Base-by-base conservation (phyloP, 1,140 invertebrate species). In the Caenorhabditis briggsae region DNA sequence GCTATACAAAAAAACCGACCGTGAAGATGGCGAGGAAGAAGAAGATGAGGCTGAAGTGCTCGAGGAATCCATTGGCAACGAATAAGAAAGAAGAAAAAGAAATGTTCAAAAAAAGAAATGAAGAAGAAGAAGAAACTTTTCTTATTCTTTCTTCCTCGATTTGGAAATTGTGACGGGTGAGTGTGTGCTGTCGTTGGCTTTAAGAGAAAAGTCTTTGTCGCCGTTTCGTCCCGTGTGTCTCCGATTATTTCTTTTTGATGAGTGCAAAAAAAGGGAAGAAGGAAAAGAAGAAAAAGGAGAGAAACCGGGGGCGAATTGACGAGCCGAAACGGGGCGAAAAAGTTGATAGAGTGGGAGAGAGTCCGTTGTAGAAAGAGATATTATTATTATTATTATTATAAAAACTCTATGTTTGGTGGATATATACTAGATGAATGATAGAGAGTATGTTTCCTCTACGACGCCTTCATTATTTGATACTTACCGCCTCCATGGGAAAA, bases 131-230 rank as follows among this genome's bases (percentile, higher is more conserved):
- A 53, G 50, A 50, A 41, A n/a, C 46, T 70, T 41, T 70, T 43
- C 64, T 70, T 70, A 46, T 20, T 70, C 41, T 48, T 46, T 70
- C 41, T 48, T 16, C 41, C 64, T 78, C 46, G 46, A 78, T 50
- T 78, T 50, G 70, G 70, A 78, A 78, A 78, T 50, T 43, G 70
- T 78, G 70, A 78, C 70, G 70, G 25, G 41, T 33, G 64, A 23
- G 20, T 64, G 16, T 70, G 64, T 46, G 64, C 9, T 20, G 56
- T n/a, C 18, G 20, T 12, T 50, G 70, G 70, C 70, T 78, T 78
- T 78, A 78, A 78, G 70, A 78, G 70, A 78, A 78, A 78, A 78
- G 70, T 78, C 70, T 78, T 78, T 78, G 70, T 78, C 70, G 70
- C 70, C 64, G 64, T 70, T 70, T 70, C 18, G 56, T 8, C 56